phyloP scores from a whole-genome alignment of 2,888 invertebrate genomes.

The Cephus rjabovi region DNA sequence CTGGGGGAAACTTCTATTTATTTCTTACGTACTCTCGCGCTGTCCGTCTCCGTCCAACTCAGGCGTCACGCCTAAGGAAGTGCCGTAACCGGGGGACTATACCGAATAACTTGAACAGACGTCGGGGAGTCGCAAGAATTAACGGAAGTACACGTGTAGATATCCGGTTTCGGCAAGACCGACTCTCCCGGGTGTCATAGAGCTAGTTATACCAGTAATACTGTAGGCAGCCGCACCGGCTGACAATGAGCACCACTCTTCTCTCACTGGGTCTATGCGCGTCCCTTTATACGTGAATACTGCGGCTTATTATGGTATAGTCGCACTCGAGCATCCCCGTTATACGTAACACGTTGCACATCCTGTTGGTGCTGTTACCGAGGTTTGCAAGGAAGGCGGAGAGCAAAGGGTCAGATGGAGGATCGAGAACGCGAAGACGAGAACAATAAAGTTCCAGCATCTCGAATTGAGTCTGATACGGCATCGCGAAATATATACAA shows the following conservation, averaged over 20 bases:
- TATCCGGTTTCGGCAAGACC: neutral
- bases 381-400: neutral
- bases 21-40: neutral
- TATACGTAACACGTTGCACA: conserved; percentile 41
- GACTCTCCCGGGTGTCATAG: neutral
- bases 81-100: neutral
- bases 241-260: conserved; percentile 35
- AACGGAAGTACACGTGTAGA: neutral
- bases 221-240: neutral
- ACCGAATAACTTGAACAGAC: neutral
- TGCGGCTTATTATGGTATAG: conserved; percentile 47
- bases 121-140: neutral
- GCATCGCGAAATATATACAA: neutral
- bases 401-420: neutral
- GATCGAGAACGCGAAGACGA: neutral
- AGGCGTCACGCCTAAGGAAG: too few relatives aligned
- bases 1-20: neutral
- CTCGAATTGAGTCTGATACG: neutral
- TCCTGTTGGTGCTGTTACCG: conserved; percentile 37
- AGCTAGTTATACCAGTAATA: neutral
- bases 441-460: neutral
- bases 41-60: too few relatives aligned
- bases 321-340: conserved; percentile 44
- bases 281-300: conserved; percentile 21
- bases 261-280: neutral